Evolutionary conservation across 2,797 vertebrate species (phyloP), one percentile per base, ranked within the genome.

Genomic region (Galago senegalensis): DNA sequence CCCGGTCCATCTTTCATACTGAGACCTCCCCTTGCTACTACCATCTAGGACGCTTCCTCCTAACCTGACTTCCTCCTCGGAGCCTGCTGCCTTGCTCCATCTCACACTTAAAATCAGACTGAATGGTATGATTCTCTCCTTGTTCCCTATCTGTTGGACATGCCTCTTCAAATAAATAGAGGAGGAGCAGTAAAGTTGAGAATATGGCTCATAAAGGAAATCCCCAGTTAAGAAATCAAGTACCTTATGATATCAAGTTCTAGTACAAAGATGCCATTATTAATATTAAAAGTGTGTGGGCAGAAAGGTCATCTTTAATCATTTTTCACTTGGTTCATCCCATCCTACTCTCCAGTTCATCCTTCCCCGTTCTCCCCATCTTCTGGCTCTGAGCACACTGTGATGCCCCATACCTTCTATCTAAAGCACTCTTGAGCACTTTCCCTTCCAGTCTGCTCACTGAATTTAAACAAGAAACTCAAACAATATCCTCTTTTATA

Each of bases 211-310:
- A 69, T 61, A 65, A 87, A 95, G 83, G 61, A 94, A 96, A 94
- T 87, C 34, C 53, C 80, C 83, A 20, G 10, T 82, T 80, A 90
- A 90, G 81, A 95, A 95, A 70, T 88, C 89, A 89, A 80, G 82
- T 37, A 21, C 34, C 75, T 60, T 56, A 8, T 40, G 46, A 43
- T 70, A 91, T 56, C 31, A 61, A 86, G 43, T 82, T 95, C 58
- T 49, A 80, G 21, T 63, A 23, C 85, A 88, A 95, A 58, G 27
- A 72, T 72, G 56, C 14, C 61, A n/a, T 81, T 93, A 53, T 69
- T 86, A 79, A 90, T 46, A 80, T 40, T 80, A 46, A 25, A 53
- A 84, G 61, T 46, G 65, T 1, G 13, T 67, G 16, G 67, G 46
- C 29, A 86, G 70, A 79, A 37, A 82, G 87, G 27, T 37, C 14